Percentiles rank a stretch among this genome's conserved stretches.
Evolutionary conservation across 2,797 vertebrate genomes (phyloP).

Genomic region (Chaunax sp.): DNA sequence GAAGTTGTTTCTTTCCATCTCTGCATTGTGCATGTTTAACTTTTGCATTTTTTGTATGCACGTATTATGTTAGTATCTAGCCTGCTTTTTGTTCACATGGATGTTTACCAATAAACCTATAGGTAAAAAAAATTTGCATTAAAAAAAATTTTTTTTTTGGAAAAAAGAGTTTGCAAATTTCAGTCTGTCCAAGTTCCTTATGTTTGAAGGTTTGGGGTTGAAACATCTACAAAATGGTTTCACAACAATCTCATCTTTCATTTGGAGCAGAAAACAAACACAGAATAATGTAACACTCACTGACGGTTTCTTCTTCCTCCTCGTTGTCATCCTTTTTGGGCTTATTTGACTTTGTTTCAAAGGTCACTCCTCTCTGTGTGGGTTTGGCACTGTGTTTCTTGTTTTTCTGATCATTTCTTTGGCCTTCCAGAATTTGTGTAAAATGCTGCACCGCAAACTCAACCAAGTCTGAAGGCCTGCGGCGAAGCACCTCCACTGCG

Average conservation of each 20-base stretch:
- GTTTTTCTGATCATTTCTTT: constrained; percentile 64
- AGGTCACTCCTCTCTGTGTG: constrained; percentile 73
- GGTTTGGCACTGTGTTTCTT: constrained; percentile 41
- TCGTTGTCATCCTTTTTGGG: constrained; percentile 32
- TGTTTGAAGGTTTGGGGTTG: background rate
- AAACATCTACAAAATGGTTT: background rate
- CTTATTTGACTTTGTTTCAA: constrained; percentile 65
- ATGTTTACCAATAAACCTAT: no score
- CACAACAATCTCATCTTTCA: background rate
- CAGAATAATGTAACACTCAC: constrained; percentile 59
- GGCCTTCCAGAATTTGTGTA: constrained; percentile 81
- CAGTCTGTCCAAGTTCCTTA: background rate
- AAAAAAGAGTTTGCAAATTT: background rate
- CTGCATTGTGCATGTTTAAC: background rate
- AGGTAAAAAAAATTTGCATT: no score
- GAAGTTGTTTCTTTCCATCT: background rate
- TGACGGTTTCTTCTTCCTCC: constrained; percentile 59
- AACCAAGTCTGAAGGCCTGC: constrained; percentile 85
- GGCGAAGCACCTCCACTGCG: constrained; percentile 91
- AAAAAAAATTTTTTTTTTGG: no score
- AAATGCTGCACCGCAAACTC: constrained; percentile 93
- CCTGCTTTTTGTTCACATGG: no score
- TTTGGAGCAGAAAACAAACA: background rate
- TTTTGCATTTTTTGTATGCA: background rate
- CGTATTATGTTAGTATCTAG: no score